Conservation (phyloP, 2,797 vertebrate species). For the Dermochelys coriacea region DNA sequence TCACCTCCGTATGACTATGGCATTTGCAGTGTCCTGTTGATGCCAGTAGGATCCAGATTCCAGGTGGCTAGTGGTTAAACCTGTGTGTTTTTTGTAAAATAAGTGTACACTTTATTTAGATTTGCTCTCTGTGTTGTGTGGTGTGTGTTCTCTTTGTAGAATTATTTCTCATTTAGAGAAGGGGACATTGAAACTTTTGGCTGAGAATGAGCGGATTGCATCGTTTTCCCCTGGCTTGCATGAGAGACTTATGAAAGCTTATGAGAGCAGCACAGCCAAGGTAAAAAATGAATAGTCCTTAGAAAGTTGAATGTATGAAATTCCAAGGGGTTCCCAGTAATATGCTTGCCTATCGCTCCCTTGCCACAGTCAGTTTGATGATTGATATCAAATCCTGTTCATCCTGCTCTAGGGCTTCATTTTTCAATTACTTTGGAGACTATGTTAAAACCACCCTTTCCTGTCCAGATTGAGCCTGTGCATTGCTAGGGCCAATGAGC, state of each 20-base stretch:
- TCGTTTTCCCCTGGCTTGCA: slow-evolving; percentile 90
- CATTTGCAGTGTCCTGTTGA: neutral
- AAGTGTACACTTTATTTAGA: neutral
- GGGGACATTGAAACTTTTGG: slow-evolving; percentile 92
- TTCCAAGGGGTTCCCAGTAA: neutral
- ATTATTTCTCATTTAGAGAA: slow-evolving; percentile 92
- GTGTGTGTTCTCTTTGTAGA: slow-evolving; percentile 68
- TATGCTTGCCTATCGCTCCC: neutral
- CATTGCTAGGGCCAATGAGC: neutral
- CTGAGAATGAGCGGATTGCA: slow-evolving; percentile 94
- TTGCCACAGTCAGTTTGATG: neutral
- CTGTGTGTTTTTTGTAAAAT: neutral
- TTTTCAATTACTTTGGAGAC: neutral
- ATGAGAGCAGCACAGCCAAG: slow-evolving; percentile 91
- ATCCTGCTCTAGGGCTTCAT: neutral
- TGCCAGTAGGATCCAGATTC: neutral
- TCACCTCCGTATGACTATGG: neutral
- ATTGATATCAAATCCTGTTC: neutral
- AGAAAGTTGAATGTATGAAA: neutral
- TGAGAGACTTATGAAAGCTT: slow-evolving; percentile 87
- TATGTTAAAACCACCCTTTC: neutral
- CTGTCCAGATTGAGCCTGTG: neutral
- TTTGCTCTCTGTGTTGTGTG: neutral
- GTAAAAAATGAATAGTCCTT: slow-evolving; percentile 75
- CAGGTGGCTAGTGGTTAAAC: neutral